Evolutionary conservation across 2,888 invertebrate species (phyloP), one percentile per base, ranked within the genome.

Genomic region (Lacanobia oleracea): DNA sequence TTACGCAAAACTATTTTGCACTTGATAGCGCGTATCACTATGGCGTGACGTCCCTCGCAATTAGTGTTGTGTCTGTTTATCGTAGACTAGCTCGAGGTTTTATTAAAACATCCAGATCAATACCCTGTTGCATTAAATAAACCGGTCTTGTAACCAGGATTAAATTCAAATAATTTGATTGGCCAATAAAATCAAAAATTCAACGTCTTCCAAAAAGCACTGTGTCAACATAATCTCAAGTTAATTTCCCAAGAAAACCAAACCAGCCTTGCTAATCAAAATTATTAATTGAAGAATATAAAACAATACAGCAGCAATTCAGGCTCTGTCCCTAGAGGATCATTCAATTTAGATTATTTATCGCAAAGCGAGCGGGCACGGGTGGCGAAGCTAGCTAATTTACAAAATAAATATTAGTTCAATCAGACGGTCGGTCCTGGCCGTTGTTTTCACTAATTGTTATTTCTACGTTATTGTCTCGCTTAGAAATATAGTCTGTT

Each of bases 381-480:
- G 86, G 89, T 87, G 91, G 89, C 90, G 88, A 90, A 90, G 91
- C 90, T 89, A 92, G 93, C 92, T 95, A 95, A 96, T 96, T 95
- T 95, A 90, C 91, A 94, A 94, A 94, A 96, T 95, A 95, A 96
- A 96, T 95, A 96, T 96, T 96, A 84, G 93, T 90, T 91, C 93
- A 94, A 95, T 94, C 94, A 91, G 88, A 90, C 87, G 87, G 75
- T 75, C 85, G 81, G 85, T 86, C 88, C 87, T 87, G 73, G 80
- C 63, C 8, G 67, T 86, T 86, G 82, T 80, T 85, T 74, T 77
- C 61, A 72, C 68, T 80, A 83, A 86, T 83, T 86, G 77, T 86
- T 86, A 79, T 83, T 83, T 82, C 69, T 76, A 45, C 70, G 64
- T 68, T 76, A 68, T 27, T 72, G 64, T 67, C 50, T 51, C 23